Conservation (phyloP, 64 coral and sea anemone species). For the Astreopora myriophthalma region DNA sequence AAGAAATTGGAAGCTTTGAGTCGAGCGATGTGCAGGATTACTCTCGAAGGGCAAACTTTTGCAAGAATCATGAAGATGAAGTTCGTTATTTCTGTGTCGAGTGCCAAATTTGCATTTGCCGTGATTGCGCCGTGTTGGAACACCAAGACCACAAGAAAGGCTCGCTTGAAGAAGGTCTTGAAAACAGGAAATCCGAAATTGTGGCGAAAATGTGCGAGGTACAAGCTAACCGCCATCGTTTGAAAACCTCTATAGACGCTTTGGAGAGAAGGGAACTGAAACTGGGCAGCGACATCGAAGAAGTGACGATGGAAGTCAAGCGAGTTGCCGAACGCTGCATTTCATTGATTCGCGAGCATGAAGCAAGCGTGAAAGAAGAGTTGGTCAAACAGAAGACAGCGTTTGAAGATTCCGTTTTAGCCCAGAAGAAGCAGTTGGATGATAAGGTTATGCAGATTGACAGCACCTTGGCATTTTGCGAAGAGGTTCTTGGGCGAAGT, state of each 20-base stretch:
- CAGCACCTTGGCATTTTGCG: neutral
- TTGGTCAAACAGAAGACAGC: neutral
- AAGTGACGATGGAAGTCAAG: neutral
- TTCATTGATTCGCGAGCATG: neutral
- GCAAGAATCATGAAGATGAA: neutral
- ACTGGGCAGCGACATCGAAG: neutral
- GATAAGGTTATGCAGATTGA: neutral
- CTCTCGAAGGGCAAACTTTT: neutral
- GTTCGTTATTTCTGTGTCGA: neutral
- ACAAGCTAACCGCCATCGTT: neutral
- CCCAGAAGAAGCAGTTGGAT: neutral
- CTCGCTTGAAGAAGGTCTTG: neutral
- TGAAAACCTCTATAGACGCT: neutral
- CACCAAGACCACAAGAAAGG: conserved; percentile 14
- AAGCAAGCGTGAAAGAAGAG: neutral
- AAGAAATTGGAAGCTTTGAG: conserved; percentile 1
- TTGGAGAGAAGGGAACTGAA: neutral
- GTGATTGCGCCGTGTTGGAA: conserved; percentile 4
- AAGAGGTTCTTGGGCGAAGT: neutral
- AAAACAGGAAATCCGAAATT: neutral
- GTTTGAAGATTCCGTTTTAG: neutral
- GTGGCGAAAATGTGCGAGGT: neutral
- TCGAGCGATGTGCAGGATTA: neutral
- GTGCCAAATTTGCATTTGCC: conserved; percentile 6
- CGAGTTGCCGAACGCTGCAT: neutral